Conservation (phyloP, 2,113 vertebrate species). For the Pelodiscus sinensis region DNA sequence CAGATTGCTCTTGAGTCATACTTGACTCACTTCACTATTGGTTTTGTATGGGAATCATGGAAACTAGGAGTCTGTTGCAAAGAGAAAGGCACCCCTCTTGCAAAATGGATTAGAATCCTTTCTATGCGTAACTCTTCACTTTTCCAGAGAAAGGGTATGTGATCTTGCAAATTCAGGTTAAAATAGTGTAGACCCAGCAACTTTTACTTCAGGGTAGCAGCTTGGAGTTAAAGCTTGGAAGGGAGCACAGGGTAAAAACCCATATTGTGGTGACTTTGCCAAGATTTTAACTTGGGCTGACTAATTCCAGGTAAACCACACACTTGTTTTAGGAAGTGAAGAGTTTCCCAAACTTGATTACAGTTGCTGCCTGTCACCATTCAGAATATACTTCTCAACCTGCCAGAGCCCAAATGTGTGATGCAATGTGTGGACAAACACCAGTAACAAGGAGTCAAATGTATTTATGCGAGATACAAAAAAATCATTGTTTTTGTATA, state of each 20-base stretch:
- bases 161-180: no score
- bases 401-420: background rate
- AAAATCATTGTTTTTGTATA: background rate
- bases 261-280: no score
- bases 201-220: no score
- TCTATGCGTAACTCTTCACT: background rate
- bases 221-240: no score
- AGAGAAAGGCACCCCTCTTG: background rate
- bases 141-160: no score
- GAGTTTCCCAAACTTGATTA: accelerated
- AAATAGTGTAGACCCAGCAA: no score
- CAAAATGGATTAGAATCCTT: background rate
- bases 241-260: no score
- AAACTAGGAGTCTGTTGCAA: background rate
- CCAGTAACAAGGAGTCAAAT: background rate
- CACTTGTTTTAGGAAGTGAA: background rate
- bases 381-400: background rate
- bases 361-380: background rate
- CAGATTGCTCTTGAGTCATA: background rate
- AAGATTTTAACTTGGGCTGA: no score
- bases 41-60: constrained; percentile 9
- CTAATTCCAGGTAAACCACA: no score
- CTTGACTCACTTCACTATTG: background rate
- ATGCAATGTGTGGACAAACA: background rate
- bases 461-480: background rate